Evolutionary conservation across 37 sponge, comb jelly and placozoan species (phyloP).

Genomic region (Spongia lamella): DNA sequence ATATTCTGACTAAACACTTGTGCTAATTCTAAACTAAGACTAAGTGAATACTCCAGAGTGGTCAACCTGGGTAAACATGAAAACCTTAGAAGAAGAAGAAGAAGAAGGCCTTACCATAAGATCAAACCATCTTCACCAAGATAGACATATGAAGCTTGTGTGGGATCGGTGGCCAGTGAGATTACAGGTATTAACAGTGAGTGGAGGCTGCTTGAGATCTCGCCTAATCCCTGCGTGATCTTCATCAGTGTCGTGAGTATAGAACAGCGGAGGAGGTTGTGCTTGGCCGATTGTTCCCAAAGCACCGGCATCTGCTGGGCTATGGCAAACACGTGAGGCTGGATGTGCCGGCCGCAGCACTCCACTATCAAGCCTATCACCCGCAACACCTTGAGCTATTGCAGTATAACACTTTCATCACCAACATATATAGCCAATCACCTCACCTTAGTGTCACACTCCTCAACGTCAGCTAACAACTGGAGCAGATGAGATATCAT

Average conservation of each 20-base stretch:
- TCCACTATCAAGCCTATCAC: conserved; percentile 67
- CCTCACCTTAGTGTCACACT: conserved; percentile 61
- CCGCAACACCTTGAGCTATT: conserved; percentile 65
- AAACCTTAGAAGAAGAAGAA: background rate
- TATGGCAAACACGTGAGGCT: conserved; percentile 60
- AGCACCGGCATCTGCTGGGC: conserved; percentile 72
- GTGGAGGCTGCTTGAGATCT: conserved; percentile 62
- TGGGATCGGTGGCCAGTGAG: conserved; percentile 50
- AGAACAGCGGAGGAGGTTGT: conserved; percentile 59
- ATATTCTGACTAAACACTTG: conserved; percentile 59
- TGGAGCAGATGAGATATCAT: conserved; percentile 38
- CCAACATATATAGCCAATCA: no score
- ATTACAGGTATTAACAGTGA: conserved; percentile 71
- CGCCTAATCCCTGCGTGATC: conserved; percentile 55
- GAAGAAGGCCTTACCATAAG: conserved; percentile 42
- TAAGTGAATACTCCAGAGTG: conserved; percentile 41
- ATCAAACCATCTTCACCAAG: conserved; percentile 73
- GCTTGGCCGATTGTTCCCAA: conserved; percentile 62
- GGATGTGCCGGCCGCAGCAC: conserved; percentile 55
- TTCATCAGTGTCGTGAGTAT: conserved; percentile 60
- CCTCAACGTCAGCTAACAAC: conserved; percentile 37
- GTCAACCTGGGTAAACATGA: conserved; percentile 34
- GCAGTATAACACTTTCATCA: background rate
- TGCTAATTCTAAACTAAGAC: conserved; percentile 43
- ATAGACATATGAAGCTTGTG: conserved; percentile 61